Base-by-base conservation (phyloP, 1,140 invertebrate species). In the Theocolax elegans region DNA sequence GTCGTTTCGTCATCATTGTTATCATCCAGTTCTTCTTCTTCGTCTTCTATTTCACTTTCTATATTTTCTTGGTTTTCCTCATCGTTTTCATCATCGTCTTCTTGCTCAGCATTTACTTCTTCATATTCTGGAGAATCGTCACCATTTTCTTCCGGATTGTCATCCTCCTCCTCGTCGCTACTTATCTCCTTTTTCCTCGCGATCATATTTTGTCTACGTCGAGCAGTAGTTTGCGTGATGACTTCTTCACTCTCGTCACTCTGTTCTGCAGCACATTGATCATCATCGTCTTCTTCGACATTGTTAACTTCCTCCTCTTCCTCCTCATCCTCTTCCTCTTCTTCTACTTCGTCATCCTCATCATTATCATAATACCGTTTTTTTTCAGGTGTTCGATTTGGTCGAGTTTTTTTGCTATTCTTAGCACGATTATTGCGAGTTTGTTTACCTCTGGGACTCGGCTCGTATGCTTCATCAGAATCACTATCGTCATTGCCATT, bases 391-490 rank as follows among this genome's bases (percentile, higher is more conserved):
- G 17, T 82, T 76, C 59, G 74, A 72, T 38, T 74, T 83, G 75
- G 54, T 77, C 79, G 46, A 77, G 53, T 75, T 67, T 67, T 67
- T 66, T 48, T 82, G 23, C 64, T 77, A 46, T 81, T 85, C 58
- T 80, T 83, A 0, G 77, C 76, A 15, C 80, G 75, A 72, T 75
- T 80, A 54, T 80, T 82, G 12, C 76, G 76, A 6, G 75, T 77
- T 40, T 80, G 77, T 51, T 80, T 85, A 3, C 80, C 72, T 19
- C 82, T 76, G 38, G 21, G 12, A 25, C 74, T 76, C 6, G 83
- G 83, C 38, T 81, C 84, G 38, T 83, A 84, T 74, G 76, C 74
- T 3, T 84, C 82, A 59, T 83, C 82, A 1, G 86, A 86, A 56
- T 84, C 84, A 73, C 80, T 81, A 7, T 72, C 58, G 44, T 83